phyloP scores from a whole-genome alignment of 2,797 vertebrate genomes.

The Phylloscopus collybita region DNA sequence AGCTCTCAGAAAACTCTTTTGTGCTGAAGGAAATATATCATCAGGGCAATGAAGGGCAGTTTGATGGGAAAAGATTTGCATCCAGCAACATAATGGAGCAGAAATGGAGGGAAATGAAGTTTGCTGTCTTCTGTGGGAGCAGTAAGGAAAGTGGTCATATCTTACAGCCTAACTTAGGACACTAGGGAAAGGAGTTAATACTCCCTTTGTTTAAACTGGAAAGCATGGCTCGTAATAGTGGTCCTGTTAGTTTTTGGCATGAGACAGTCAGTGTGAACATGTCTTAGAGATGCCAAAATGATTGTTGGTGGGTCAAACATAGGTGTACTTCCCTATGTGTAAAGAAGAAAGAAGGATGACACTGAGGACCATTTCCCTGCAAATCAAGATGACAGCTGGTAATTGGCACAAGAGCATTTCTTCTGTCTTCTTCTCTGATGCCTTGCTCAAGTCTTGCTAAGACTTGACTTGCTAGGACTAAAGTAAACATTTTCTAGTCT shows the following conservation, averaged over 20 bases:
- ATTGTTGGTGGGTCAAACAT: not conserved
- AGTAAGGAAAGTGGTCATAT: not conserved
- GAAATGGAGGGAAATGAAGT: not conserved
- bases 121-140: not conserved
- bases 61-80: not conserved
- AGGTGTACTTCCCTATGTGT: not conserved
- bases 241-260: not conserved
- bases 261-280: not conserved
- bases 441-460: not conserved
- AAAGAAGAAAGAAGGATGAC: not conserved
- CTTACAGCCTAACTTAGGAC: not conserved
- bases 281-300: not conserved
- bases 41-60: not conserved
- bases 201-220: not conserved
- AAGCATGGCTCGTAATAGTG: not conserved
- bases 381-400: not conserved
- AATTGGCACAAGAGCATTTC: not conserved
- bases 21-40: not conserved
- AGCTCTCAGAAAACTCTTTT: not conserved
- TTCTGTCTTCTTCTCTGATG: not conserved
- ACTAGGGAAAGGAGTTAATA: not conserved
- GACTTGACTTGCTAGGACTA: not conserved
- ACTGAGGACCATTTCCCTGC: not conserved
- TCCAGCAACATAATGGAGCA: not conserved
- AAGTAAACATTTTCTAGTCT: conserved; percentile 3